Percentiles rank a stretch among this genome's conserved stretches.
Conservation (phyloP, 2,888 invertebrate species). For the Calameuta pallipes region DNA sequence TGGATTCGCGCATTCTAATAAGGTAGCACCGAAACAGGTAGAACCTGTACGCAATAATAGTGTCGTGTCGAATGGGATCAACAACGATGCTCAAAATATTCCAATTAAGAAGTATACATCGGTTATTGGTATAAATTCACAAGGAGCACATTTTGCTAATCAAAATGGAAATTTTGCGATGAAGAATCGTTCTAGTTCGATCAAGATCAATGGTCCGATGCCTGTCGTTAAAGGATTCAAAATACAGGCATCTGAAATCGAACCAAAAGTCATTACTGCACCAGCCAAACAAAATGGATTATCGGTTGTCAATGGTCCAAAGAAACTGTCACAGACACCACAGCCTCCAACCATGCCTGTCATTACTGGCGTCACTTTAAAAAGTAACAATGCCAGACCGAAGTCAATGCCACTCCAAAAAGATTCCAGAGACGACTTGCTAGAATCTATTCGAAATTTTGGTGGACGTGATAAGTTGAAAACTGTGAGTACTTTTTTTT, state of each 20-base stretch:
- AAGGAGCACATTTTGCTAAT: conserved; percentile 16
- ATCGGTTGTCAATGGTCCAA: conserved; percentile 10
- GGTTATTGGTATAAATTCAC: conserved; percentile 45
- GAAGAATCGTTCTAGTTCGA: conserved; percentile 14
- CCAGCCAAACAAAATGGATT: conserved; percentile 9
- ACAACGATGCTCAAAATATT: background rate
- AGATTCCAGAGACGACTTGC: conserved; percentile 75
- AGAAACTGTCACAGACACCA: conserved; percentile 30
- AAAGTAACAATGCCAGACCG: conserved; percentile 49
- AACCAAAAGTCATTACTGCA: conserved; percentile 18
- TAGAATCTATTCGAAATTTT: conserved; percentile 79
- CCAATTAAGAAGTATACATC: conserved; percentile 49
- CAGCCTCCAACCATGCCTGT: conserved; percentile 59
- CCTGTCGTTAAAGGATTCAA: conserved; percentile 53
- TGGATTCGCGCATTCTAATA: conserved; percentile 15
- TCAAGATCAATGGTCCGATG: conserved; percentile 29
- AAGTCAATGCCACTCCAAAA: conserved; percentile 48
- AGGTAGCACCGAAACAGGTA: conserved; percentile 11
- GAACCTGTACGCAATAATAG: conserved; percentile 18
- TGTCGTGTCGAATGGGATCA: conserved; percentile 6
- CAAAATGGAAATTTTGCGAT: conserved; percentile 24
- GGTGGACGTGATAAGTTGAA: conserved; percentile 65
- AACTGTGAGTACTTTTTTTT: conserved; percentile 41
- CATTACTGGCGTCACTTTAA: conserved; percentile 61
- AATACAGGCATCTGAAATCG: conserved; percentile 17